Conservation (phyloP, 2,113 vertebrate species). For the Sinocyclocheilus rhinocerous region DNA sequence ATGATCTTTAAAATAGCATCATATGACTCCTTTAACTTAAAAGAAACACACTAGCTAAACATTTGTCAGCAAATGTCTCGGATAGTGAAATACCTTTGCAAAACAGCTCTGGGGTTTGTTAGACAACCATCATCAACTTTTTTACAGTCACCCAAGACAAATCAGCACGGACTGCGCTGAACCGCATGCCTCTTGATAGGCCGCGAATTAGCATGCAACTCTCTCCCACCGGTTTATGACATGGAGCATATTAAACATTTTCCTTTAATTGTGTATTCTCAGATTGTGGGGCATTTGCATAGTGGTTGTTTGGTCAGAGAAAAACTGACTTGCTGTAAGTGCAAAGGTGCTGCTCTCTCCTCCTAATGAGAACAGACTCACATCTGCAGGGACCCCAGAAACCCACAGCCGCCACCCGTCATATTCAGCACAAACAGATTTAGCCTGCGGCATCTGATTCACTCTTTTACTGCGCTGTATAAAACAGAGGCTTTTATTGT, state of each 20-base stretch:
- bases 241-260: constrained; percentile 66
- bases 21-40: no score
- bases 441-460: constrained; percentile 27
- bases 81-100: not conserved
- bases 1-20: no score
- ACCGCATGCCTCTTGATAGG: not conserved
- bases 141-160: constrained; percentile 20
- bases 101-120: constrained; percentile 10
- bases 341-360: constrained; percentile 62
- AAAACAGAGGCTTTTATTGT: not conserved
- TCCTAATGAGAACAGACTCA: constrained; percentile 61
- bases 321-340: constrained; percentile 60
- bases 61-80: not conserved
- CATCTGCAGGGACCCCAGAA: constrained; percentile 13
- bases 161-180: not conserved
- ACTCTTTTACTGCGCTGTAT: not conserved
- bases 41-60: not conserved
- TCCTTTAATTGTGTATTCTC: constrained; percentile 68
- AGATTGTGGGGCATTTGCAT: constrained; percentile 65
- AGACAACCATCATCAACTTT: not conserved
- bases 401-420: not conserved
- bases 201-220: constrained; percentile 59
- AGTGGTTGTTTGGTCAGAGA: constrained; percentile 60
- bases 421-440: constrained; percentile 9
- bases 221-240: constrained; percentile 53